Percentiles rank a stretch among this genome's conserved stretches.
phyloP scores from a whole-genome alignment of 1,140 invertebrate species.

The Daktulosphaira vitifoliae region DNA sequence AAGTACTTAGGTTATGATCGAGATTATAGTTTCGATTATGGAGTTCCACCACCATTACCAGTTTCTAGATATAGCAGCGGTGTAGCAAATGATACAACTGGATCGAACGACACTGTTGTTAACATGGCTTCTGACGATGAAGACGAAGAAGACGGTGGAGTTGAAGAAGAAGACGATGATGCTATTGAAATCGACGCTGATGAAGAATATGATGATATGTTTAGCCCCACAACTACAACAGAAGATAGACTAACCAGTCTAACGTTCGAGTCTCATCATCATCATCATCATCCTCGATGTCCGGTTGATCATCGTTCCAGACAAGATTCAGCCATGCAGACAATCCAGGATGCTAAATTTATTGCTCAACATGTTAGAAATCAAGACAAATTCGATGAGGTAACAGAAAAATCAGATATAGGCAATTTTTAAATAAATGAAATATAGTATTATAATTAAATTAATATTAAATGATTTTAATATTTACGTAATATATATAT shows the following conservation, averaged over 20 bases:
- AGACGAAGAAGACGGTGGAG: not conserved
- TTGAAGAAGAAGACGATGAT: slow-evolving; percentile 50
- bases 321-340: slow-evolving; percentile 73
- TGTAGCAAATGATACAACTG: slow-evolving; percentile 38
- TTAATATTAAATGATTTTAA: too few relatives aligned
- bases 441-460: too few relatives aligned
- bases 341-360: slow-evolving; percentile 79
- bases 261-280: slow-evolving; percentile 44
- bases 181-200: slow-evolving; percentile 44
- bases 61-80: not conserved
- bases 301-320: slow-evolving; percentile 66
- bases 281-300: slow-evolving; percentile 45
- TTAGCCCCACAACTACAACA: slow-evolving; percentile 47
- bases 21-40: slow-evolving; percentile 62
- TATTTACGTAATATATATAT: too few relatives aligned
- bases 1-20: slow-evolving; percentile 55
- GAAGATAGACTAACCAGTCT: slow-evolving; percentile 44
- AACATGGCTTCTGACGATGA: slow-evolving; percentile 30
- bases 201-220: slow-evolving; percentile 58
- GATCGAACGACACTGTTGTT: slow-evolving; percentile 24
- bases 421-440: too few relatives aligned
- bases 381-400: slow-evolving; percentile 86
- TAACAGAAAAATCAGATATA: too few relatives aligned
- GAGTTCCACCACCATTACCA: slow-evolving; percentile 51
- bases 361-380: slow-evolving; percentile 90